phyloP scores from a whole-genome alignment of 2,888 invertebrate species.

The Perizoma affinitatum region DNA sequence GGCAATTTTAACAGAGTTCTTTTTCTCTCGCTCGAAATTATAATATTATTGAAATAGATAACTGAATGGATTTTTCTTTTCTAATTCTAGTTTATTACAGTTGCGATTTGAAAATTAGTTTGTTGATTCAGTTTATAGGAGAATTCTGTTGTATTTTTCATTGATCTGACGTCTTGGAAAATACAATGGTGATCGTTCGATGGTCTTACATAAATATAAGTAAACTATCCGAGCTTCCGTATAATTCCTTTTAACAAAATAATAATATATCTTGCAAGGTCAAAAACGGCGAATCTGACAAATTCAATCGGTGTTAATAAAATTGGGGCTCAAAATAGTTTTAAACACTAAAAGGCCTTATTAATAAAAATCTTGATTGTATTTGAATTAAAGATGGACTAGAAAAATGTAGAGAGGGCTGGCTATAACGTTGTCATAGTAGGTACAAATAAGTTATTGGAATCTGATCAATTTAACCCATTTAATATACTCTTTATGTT shows the following conservation, averaged over 20 bases:
- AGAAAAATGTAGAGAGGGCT: slow-evolving; percentile 14
- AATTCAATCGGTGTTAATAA: slow-evolving; percentile 7
- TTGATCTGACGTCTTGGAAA: slow-evolving; percentile 15
- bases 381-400: slow-evolving; percentile 16
- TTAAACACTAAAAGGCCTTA: slow-evolving; percentile 22
- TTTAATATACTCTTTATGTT: slow-evolving; percentile 45
- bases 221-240: neutral
- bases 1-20: too few species aligned
- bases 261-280: neutral
- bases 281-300: neutral
- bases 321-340: slow-evolving; percentile 22
- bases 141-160: slow-evolving; percentile 14
- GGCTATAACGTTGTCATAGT: slow-evolving; percentile 28
- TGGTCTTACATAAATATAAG: neutral
- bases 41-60: too few species aligned
- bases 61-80: too few species aligned
- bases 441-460: slow-evolving; percentile 31
- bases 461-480: slow-evolving; percentile 40
- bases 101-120: too few species aligned
- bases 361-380: slow-evolving; percentile 6
- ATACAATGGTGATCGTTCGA: slow-evolving; percentile 1
- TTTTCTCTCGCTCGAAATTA: too few species aligned
- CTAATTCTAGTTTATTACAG: too few species aligned
- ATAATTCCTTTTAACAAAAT: too few species aligned
- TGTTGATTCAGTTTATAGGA: too few species aligned